These are phyloP conservation scores for Eumacrocentrus americanus DNA, from an alignment of 2,888 invertebrate species.

Conservation along the genomic window DNA sequence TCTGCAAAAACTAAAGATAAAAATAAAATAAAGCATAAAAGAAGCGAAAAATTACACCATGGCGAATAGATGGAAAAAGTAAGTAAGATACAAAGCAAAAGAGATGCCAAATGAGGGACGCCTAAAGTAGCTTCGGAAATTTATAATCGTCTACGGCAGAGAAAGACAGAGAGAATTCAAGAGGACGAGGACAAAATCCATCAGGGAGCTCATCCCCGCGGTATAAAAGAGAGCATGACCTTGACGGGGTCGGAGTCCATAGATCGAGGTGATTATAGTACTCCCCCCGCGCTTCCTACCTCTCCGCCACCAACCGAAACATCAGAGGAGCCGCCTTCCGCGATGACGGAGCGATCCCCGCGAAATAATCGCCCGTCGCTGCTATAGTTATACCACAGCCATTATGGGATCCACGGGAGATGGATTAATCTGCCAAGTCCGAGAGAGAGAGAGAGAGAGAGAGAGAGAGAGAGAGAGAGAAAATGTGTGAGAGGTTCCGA, in stretches of 20 bases:
- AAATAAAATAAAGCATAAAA: neutral
- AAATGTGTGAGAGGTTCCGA: too few species aligned
- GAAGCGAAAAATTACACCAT: too few species aligned
- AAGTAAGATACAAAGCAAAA: too few species aligned
- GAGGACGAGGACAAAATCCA: slow-evolving; percentile 1
- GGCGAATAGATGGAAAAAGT: neutral
- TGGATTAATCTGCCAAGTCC: slow-evolving; percentile 27
- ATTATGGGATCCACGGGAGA: slow-evolving; percentile 31
- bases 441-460: neutral
- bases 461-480: too few species aligned
- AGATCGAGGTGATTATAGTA: slow-evolving; percentile 28
- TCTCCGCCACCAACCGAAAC: slow-evolving; percentile 28
- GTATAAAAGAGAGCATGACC: slow-evolving; percentile 23
- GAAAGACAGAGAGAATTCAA: neutral
- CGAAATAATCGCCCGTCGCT: slow-evolving; percentile 53
- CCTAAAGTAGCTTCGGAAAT: slow-evolving; percentile 19
- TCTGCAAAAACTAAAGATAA: neutral
- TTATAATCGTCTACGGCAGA: slow-evolving; percentile 26
- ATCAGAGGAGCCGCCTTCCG: slow-evolving; percentile 53
- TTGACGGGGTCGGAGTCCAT: slow-evolving; percentile 30
- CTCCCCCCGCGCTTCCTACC: slow-evolving; percentile 7
- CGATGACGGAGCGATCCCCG: slow-evolving; percentile 56
- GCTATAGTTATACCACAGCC: slow-evolving; percentile 20
- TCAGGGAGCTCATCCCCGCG: neutral
- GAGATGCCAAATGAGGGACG: neutral